Conservation (phyloP, 2,113 vertebrate species). For the Rhabdomys dilectus region DNA sequence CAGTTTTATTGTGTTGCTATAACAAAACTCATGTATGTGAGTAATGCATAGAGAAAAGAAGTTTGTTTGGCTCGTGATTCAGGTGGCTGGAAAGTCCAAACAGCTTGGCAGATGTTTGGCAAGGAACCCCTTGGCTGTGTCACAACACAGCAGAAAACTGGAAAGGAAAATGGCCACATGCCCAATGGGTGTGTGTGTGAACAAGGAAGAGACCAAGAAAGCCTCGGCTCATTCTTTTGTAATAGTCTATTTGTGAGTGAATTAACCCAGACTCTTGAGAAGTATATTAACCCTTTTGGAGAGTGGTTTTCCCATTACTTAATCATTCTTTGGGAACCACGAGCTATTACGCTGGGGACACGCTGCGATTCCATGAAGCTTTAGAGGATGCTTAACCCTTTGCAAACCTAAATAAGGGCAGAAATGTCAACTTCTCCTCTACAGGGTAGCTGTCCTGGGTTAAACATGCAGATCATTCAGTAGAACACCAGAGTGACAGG, state of each 20-base stretch:
- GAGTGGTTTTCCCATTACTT: background rate
- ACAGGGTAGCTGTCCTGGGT: background rate
- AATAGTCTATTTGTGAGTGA: background rate
- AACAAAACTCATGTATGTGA: background rate
- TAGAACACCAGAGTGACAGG: background rate
- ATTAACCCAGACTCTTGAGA: constrained; percentile 10
- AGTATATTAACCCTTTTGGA: background rate
- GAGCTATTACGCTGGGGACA: background rate
- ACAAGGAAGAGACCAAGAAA: background rate
- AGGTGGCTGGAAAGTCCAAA: background rate
- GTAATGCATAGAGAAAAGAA: background rate
- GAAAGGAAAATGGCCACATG: background rate
- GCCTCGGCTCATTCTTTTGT: background rate
- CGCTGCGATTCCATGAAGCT: background rate
- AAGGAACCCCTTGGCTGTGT: background rate
- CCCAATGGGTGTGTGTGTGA: background rate
- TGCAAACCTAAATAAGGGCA: background rate
- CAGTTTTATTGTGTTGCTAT: background rate
- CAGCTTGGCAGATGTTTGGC: background rate
- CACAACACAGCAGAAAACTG: background rate
- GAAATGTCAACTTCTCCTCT: background rate
- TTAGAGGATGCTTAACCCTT: background rate
- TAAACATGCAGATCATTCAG: constrained; percentile 19
- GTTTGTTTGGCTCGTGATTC: background rate
- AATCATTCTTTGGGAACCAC: background rate